Percentiles rank a stretch among this genome's conserved stretches.
Evolutionary conservation across 2,888 invertebrate genomes (phyloP).

Genomic region (Amphiduros pacificus): DNA sequence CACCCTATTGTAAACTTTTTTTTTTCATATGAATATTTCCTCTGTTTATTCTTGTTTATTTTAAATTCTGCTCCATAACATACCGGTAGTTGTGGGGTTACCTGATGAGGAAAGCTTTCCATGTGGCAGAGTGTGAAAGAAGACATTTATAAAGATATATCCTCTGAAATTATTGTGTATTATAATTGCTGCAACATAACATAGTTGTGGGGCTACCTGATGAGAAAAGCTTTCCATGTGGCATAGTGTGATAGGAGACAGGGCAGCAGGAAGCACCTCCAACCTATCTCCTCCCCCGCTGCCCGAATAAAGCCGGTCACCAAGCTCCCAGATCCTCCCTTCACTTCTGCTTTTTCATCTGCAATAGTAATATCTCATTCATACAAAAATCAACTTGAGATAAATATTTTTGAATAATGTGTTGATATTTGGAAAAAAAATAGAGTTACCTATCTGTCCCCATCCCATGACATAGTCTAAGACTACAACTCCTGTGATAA

Average conservation of each 20-base stretch:
- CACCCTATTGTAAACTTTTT: too few relatives aligned
- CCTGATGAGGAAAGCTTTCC: slow-evolving; percentile 19
- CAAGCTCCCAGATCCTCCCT: neutral
- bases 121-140: slow-evolving; percentile 28
- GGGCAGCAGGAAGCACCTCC: slow-evolving; percentile 43
- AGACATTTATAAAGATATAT: too few relatives aligned
- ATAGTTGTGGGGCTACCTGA: neutral
- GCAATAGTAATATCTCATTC: neutral
- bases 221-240: slow-evolving; percentile 21
- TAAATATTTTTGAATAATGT: neutral
- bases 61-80: too few relatives aligned
- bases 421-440: neutral
- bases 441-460: slow-evolving; percentile 9
- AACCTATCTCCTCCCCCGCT: slow-evolving; percentile 44
- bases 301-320: slow-evolving; percentile 33
- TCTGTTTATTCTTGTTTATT: too few relatives aligned
- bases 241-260: slow-evolving; percentile 33
- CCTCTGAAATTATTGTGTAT: too few relatives aligned
- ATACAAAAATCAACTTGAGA: too few relatives aligned
- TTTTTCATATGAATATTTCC: too few relatives aligned
- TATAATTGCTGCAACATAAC: too few relatives aligned
- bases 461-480: slow-evolving; percentile 2
- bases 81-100: too few relatives aligned
- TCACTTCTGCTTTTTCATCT: slow-evolving; percentile 8
- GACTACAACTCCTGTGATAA: neutral